Base-by-base conservation (phyloP, 64 coral and sea anemone species). In the Actinia tenebrosa region DNA sequence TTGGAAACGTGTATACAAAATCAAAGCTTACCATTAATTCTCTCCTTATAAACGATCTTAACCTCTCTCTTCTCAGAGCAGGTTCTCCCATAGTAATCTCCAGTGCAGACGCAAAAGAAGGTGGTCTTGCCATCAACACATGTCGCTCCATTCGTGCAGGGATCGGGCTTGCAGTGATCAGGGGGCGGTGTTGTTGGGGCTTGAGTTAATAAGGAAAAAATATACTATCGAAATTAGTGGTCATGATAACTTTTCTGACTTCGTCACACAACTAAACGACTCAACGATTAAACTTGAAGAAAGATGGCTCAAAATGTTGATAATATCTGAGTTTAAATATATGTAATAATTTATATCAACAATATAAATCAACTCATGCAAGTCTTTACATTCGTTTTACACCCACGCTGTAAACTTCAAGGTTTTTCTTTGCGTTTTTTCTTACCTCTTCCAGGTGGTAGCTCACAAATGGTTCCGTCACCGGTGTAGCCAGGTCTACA, bases 51-150 rank as follows among this genome's bases (percentile, higher is more conserved):
- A 16, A 88, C 50, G 25, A 88, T 42, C 53, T 88, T 88, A 16
- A 79, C 22, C 22, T 47, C 26, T 80, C 87, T 79, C 5, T 46
- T 53, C 56, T 59, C 0, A 7, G 50, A 91, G 43, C 94, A 96
- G 5, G 53, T 78, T 80, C 88, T 90, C 15, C 94, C 94, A 22
- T 26, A 87, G 9, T 50, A 85, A 42, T 89, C 71, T 53, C 56
- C 55, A 1, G 88, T 55, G 60, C 94, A 96, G 14, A 86, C 82
- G 75, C 94, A 96, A 37, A 82, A 88, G 19, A 90, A 96, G 0
- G 91, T 90, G 56, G 8, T 53, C 63, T 90, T 93, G 78, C 85
- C 86, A 22, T 90, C 91, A 6, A 96, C 26, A 60, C 94, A 96
- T 19, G 85, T 83, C 3, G 91, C 94, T 52, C 88, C 88, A 60